Evolutionary conservation across 2,797 vertebrate species (phyloP).

Genomic region (Enteromius mattozi): DNA sequence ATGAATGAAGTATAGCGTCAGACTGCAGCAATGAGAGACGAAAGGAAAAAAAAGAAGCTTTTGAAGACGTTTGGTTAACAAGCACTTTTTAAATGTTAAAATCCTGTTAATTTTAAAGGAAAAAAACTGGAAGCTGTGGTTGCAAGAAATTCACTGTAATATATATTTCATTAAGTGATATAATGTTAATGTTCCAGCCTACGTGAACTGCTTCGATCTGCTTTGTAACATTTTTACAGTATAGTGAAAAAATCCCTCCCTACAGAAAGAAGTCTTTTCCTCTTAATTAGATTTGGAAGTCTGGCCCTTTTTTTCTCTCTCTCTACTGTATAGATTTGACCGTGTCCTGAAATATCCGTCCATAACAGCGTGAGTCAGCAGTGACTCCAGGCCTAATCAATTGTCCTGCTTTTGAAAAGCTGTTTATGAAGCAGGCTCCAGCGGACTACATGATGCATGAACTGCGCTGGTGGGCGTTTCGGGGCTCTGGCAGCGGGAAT

Average conservation of each 20-base stretch:
- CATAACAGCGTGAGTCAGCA: slow-evolving; percentile 73
- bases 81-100: slow-evolving; percentile 1
- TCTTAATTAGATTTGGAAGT: slow-evolving; percentile 56
- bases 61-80: not conserved
- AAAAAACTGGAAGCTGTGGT: not conserved
- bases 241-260: not conserved
- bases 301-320: slow-evolving; percentile 67
- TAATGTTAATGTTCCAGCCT: slow-evolving; percentile 18
- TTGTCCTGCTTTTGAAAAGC: slow-evolving; percentile 72
- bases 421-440: slow-evolving; percentile 69
- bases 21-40: not conserved
- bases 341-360: slow-evolving; percentile 66
- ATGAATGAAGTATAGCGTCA: not conserved
- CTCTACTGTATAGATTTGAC: slow-evolving; percentile 46
- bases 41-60: not conserved
- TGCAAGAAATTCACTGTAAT: not conserved
- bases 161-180: slow-evolving; percentile 23
- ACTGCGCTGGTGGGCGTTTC: slow-evolving; percentile 63
- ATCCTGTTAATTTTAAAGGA: not conserved
- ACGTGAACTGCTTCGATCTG: slow-evolving; percentile 3
- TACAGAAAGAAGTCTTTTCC: slow-evolving; percentile 15
- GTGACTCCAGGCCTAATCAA: slow-evolving; percentile 77
- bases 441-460: slow-evolving; percentile 64
- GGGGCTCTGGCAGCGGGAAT: slow-evolving; percentile 56
- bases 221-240: slow-evolving; percentile 25